Base-by-base conservation (phyloP, 1,140 invertebrate species). In the Prorops nasuta region DNA sequence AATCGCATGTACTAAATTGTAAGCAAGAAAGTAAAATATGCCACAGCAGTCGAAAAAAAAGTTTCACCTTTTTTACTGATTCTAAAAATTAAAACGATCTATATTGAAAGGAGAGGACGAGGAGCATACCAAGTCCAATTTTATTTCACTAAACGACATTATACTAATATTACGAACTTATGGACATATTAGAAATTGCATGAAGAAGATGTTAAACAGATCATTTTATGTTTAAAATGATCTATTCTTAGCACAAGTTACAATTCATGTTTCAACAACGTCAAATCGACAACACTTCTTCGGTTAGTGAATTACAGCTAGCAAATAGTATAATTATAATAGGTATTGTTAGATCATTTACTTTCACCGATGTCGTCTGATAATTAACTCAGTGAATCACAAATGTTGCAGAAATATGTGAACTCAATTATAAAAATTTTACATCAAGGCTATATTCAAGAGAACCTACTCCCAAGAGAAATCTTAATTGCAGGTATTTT, bases 91-190 rank as follows among this genome's bases (percentile, higher is more conserved):
- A 6, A 6, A 10, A 28, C 24, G 10, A 28, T 10, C 10, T 28
- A 6, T 10, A 28, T 28, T 40, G 9, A 24, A 16, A 19, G n/a
- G n/a, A 37, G 22, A 39, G 22, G 22, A 15, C 43, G 14, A 54
- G 56, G 55, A 64, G 24, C 56, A 66, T 66, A 60, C 60, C 63
- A 66, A 60, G 59, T n/a, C n/a, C n/a, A n/a, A n/a, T n/a, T n/a
- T n/a, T n/a, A n/a, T n/a, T n/a, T n/a, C n/a, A n/a, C n/a, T n/a
- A n/a, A n/a, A n/a, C n/a, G n/a, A n/a, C n/a, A n/a, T n/a, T n/a
- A n/a, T n/a, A n/a, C n/a, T n/a, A n/a, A 49, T 59, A 63, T 51
- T 63, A 51, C 42, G 24, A 57, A 45, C n/a, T n/a, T n/a, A 50
- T 51, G 56, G 63, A 63, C 44, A 60, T 58, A 60, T 42, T 45